Percentiles rank a stretch among this genome's conserved stretches.
These are phyloP conservation scores for Scelioninae gen. 1 DNA, from an alignment of 2,888 invertebrate genomes.

Conservation along the genomic window DNA sequence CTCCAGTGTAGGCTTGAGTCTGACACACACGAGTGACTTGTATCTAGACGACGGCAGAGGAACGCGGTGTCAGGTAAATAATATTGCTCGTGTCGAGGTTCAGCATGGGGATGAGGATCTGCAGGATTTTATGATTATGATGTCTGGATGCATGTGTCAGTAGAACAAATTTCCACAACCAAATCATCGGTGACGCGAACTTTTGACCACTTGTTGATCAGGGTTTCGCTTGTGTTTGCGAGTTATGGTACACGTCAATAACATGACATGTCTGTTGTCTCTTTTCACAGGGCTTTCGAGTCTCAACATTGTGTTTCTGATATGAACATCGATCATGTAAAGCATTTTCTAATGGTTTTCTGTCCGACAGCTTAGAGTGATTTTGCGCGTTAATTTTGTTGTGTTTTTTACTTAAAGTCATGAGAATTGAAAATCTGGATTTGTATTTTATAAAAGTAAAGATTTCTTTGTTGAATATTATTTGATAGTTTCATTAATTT, in stretches of 20 bases:
- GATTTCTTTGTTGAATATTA: too few relatives aligned
- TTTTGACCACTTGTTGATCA: conserved; percentile 14
- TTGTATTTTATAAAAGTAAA: too few relatives aligned
- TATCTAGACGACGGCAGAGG: conserved; percentile 54
- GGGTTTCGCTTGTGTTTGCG: conserved; percentile 18
- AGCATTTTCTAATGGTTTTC: too few relatives aligned
- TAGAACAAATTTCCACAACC: conserved; percentile 19
- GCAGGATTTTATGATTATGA: conserved; percentile 27
- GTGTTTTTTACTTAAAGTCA: too few relatives aligned
- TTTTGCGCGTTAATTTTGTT: too few relatives aligned
- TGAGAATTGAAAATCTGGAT: too few relatives aligned
- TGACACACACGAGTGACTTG: conserved; percentile 58
- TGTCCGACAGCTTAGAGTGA: too few relatives aligned
- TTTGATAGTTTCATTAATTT: too few relatives aligned
- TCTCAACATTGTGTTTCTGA: too few relatives aligned
- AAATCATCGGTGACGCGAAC: conserved; percentile 25
- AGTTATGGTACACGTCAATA: background rate
- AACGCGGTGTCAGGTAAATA: conserved; percentile 69
- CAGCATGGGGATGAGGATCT: conserved; percentile 4
- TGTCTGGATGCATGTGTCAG: conserved; percentile 13
- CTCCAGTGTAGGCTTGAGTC: too few relatives aligned
- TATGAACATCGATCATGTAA: too few relatives aligned
- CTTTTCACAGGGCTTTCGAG: background rate
- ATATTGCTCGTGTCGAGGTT: conserved; percentile 22
- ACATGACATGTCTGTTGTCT: conserved; percentile 6